These are phyloP conservation scores for Polyploca ridens DNA, from an alignment of 2,888 invertebrate species.

Conservation along the genomic window DNA sequence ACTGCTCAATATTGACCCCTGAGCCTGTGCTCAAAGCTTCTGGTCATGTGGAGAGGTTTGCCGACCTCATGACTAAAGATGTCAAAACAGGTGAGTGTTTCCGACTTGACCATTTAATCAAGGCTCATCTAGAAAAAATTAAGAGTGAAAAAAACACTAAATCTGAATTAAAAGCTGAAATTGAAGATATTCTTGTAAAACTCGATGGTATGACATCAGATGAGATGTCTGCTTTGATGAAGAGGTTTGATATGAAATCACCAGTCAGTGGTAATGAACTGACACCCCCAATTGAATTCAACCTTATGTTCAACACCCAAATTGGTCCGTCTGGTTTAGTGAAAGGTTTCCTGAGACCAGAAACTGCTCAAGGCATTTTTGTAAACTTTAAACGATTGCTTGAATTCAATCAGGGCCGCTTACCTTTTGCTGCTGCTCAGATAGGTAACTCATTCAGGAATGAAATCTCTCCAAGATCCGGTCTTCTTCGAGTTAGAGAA, in stretches of 20 bases:
- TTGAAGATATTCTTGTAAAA: slow-evolving; percentile 91
- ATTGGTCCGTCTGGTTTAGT: slow-evolving; percentile 98
- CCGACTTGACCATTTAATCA: slow-evolving; percentile 98
- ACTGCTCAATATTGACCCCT: slow-evolving; percentile 98
- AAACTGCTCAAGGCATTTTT: slow-evolving; percentile 99
- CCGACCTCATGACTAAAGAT: slow-evolving; percentile 99
- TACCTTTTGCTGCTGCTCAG: slow-evolving; percentile 99
- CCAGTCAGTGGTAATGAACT: slow-evolving; percentile 98
- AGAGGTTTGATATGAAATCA: slow-evolving; percentile 96
- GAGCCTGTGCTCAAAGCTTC: slow-evolving; percentile 99
- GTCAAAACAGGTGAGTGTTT: slow-evolving; percentile 98
- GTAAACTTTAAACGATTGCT: slow-evolving; percentile 99
- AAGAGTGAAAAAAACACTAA: slow-evolving; percentile 92
- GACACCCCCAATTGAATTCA: slow-evolving; percentile 98
- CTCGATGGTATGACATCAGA: slow-evolving; percentile 96
- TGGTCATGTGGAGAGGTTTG: slow-evolving; percentile 99
- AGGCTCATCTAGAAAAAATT: slow-evolving; percentile 95
- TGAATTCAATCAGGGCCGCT: slow-evolving; percentile 97
- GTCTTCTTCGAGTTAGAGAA: slow-evolving; percentile 97
- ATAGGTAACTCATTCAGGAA: slow-evolving; percentile 99
- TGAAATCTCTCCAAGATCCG: slow-evolving; percentile 99
- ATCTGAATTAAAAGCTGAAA: slow-evolving; percentile 88
- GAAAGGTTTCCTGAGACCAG: slow-evolving; percentile 98
- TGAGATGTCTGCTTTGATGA: slow-evolving; percentile 94
- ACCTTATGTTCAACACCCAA: slow-evolving; percentile 99